Evolutionary conservation across 2,888 invertebrate species (phyloP).

Genomic region (Leptinotarsa tumamoca): DNA sequence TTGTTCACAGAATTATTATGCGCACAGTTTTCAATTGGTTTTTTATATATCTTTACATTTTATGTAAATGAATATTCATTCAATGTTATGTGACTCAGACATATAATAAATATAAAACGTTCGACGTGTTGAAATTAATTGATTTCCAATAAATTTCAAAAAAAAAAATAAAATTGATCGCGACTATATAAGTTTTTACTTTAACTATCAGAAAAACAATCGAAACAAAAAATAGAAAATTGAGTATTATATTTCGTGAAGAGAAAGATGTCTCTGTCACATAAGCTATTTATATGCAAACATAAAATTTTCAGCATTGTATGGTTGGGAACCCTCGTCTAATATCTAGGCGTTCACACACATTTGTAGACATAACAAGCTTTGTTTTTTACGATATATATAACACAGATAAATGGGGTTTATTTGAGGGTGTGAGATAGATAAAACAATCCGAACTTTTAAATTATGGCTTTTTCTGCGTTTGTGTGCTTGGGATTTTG

Average conservation of each 20-base stretch:
- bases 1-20: too few relatives aligned
- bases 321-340: constrained; percentile 33
- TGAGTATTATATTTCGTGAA: constrained; percentile 16
- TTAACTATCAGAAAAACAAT: too few relatives aligned
- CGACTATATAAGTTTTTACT: too few relatives aligned
- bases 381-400: constrained; percentile 42
- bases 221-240: too few relatives aligned
- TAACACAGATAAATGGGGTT: constrained; percentile 42
- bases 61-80: too few relatives aligned
- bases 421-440: constrained; percentile 42
- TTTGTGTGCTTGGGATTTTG: constrained; percentile 37
- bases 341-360: constrained; percentile 39
- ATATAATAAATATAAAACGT: too few relatives aligned
- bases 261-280: constrained; percentile 33
- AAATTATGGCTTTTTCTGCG: constrained; percentile 42
- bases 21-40: too few relatives aligned
- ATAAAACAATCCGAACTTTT: constrained; percentile 42
- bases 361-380: constrained; percentile 44
- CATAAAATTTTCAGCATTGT: constrained; percentile 39
- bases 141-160: too few relatives aligned
- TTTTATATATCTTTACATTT: too few relatives aligned
- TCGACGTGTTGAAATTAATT: too few relatives aligned
- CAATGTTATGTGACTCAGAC: too few relatives aligned
- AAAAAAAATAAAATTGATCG: too few relatives aligned
- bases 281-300: constrained; percentile 41